A percentile compares a stretch with the other conserved stretches of the same genome.
phyloP scores from a whole-genome alignment of 2,113 vertebrate species.

The Malurus cyaneus region DNA sequence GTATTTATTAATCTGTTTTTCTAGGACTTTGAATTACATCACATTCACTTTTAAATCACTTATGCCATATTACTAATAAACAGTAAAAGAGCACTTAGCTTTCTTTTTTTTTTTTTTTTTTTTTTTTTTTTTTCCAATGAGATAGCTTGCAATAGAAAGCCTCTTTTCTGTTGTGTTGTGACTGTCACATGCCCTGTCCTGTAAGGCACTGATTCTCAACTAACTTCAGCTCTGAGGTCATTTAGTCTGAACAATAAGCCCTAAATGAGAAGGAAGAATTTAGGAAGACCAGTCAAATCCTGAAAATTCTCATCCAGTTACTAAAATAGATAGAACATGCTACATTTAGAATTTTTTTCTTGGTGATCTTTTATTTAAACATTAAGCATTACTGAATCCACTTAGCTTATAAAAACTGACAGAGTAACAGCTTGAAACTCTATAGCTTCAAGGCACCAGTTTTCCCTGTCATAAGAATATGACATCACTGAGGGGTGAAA shows the following conservation, averaged over 20 bases:
- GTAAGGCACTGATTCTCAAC: not conserved
- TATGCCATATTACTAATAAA: not conserved
- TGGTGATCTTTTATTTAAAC: not conserved
- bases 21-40: not conserved
- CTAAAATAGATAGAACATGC: not conserved
- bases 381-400: not conserved
- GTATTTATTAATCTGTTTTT: not conserved
- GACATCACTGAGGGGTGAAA: constrained; percentile 46
- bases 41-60: not conserved
- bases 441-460: constrained; percentile 27
- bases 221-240: not conserved
- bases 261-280: not conserved
- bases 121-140: not conserved
- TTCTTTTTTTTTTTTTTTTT: constrained; percentile 18
- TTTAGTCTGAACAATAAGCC: not conserved
- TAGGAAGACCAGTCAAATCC: not conserved
- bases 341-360: not conserved
- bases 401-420: constrained; percentile 28
- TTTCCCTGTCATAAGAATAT: constrained; percentile 17
- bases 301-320: not conserved
- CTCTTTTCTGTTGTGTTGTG: not conserved
- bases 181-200: not conserved
- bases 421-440: constrained; percentile 41
- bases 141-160: not conserved
- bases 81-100: not conserved